Evolutionary conservation across 1,140 invertebrate genomes (phyloP), one percentile per base, ranked within the genome.

Genomic region (Euura saliciscinereae): DNA sequence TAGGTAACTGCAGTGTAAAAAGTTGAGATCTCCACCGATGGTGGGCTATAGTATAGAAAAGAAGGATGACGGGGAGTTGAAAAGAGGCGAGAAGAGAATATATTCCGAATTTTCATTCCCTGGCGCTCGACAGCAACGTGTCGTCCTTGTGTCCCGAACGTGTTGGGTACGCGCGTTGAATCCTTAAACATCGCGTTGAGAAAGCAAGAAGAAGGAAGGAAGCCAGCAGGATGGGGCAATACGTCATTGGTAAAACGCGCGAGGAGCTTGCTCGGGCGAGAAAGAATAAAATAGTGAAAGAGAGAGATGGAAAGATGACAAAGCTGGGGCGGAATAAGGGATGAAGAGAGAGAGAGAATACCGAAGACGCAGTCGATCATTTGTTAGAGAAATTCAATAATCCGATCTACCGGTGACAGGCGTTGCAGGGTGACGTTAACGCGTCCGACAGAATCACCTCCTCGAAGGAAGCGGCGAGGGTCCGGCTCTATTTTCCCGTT

Each of bases 381-480:
- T 82, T 82, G 80, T 82, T 82, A 81, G 78, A 82, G 75, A 82
- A 82, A 82, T 81, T 81, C 79, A 82, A 82, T 82, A 82, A 82
- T 81, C 76, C 78, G 76, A 82, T 75, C 77, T 71, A 74, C 78
- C 74, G 75, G 67, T 82, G 81, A 82, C 78, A 78, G 77, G 45
- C 75, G 73, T 45, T 59, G 51, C 51, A 59, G 51, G 51, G 72
- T 69, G 75, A 76, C 73, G 74, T 72, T 59, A 59, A 59, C 51
- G 51, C 6, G 13, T 59, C 51, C 51, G 51, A 59, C 5, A n/a
- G 51, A 59, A 59, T 59, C 75, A 77, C 73, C 71, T 59, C 74
- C 72, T 78, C 73, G 69, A 67, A 28, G 28, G 28, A 28, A 28
- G 28, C 28, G 28, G 28, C 28, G 28, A 28, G 28, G 28, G 28